phyloP scores from a whole-genome alignment of 2,888 invertebrate genomes.

The Hermaeophaga mercurialis region DNA sequence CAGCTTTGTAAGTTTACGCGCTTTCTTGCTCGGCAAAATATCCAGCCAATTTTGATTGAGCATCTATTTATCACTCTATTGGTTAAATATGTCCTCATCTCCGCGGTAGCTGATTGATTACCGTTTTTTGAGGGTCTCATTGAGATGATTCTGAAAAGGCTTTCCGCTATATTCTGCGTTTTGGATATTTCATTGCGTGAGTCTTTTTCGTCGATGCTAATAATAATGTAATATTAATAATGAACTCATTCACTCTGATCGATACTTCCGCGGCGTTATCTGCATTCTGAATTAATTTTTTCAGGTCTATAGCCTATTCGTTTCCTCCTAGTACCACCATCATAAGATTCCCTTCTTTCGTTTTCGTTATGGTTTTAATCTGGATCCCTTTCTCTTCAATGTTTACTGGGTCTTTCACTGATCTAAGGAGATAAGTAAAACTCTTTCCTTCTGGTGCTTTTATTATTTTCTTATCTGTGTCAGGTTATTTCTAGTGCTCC shows the following conservation, averaged over 20 bases:
- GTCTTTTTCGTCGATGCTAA: constrained; percentile 9
- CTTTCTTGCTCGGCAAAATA: constrained; percentile 8
- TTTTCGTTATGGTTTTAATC: constrained; percentile 14
- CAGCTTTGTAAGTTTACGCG: constrained; percentile 8
- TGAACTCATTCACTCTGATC: constrained; percentile 10
- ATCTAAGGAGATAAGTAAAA: constrained; percentile 5
- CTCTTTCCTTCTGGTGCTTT: constrained; percentile 6
- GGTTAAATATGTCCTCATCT: constrained; percentile 14
- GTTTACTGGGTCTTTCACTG: constrained; percentile 7
- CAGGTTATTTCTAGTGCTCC: neutral
- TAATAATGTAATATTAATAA: constrained; percentile 13
- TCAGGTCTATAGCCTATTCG: constrained; percentile 13
- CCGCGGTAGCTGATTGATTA: constrained; percentile 8
- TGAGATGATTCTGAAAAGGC: constrained; percentile 2
- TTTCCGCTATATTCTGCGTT: constrained; percentile 2
- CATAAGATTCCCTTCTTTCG: constrained; percentile 8
- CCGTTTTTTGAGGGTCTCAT: constrained; percentile 14
- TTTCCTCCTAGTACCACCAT: constrained; percentile 11
- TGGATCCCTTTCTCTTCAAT: constrained; percentile 13
- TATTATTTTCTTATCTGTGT: constrained; percentile 5
- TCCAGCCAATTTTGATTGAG: constrained; percentile 16
- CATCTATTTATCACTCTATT: constrained; percentile 9
- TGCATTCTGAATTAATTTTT: constrained; percentile 16
- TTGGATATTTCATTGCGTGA: constrained; percentile 3
- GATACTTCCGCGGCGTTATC: neutral